Base-by-base conservation (phyloP, 2,113 vertebrate species). In the Mobula birostris region DNA sequence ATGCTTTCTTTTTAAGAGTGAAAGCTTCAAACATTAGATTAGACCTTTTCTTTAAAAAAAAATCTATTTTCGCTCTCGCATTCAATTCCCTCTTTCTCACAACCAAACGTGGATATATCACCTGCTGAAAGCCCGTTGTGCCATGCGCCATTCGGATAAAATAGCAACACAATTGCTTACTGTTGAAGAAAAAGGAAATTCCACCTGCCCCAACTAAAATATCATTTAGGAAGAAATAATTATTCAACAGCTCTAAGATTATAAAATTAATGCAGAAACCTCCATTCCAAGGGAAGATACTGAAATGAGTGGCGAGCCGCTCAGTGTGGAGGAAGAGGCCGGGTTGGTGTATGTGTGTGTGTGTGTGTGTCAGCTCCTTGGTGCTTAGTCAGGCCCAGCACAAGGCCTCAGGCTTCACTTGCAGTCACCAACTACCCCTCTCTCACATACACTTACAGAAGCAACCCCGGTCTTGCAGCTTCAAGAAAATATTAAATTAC, bases 351-450 rank as follows among this genome's bases (percentile, higher is more conserved):
- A 48, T 48, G 48, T 48, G 48, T 48, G 48, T 48, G 48, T 48
- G 48, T 48, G 11, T 29, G 83, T 61, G 58, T 87, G 56, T 63
- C 27, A 17, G 58, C 56, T 63, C 27, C 72, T 63, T 63, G 83
- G 83, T 87, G 83, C 83, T 87, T 87, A 87, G 83, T 87, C 83
- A 87, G 83, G 61, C 11, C 83, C 83, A 63, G 56, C 83, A 87
- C 27, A 29, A 61, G 83, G 83, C 83, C 82, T 83, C 82, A 83
- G 82, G 82, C 82, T 83, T 24, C 82, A 27, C 48, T 76, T 24
- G 72, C 63, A 76, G 24, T 76, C 8, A 56, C 2, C 48, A 80
- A 36, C 78, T 2, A 78, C 8, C n/a, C 14, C 11, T n/a, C 29
- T 11, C 29, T 11, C 27, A 79, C 24, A 79, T 5, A 79, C 24